A percentile compares a stretch with the other conserved stretches of the same genome.
Evolutionary conservation across 2,888 invertebrate species (phyloP).

Genomic region (Acrobasis suavella): DNA sequence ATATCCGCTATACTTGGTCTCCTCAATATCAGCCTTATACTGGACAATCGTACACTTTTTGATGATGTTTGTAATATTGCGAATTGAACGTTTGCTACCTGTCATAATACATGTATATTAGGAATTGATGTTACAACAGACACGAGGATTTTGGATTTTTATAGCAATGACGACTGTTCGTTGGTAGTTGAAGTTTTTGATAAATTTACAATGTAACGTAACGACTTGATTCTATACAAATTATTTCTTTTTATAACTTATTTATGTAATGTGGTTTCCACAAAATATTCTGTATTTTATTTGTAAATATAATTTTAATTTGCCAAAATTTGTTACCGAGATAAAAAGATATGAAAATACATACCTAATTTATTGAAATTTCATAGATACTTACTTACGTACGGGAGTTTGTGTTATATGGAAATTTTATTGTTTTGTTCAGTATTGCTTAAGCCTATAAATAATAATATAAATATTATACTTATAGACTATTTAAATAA

Average conservation of each 20-base stretch:
- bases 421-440: conserved; percentile 81
- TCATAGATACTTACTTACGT: conserved; percentile 34
- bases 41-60: conserved; percentile 22
- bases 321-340: conserved; percentile 67
- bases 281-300: conserved; percentile 37
- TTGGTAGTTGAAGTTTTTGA: conserved; percentile 54
- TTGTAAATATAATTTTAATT: conserved; percentile 72
- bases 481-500: conserved; percentile 71
- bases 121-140: conserved; percentile 50
- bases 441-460: conserved; percentile 77
- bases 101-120: conserved; percentile 34
- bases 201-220: conserved; percentile 53
- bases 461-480: conserved; percentile 67
- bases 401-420: conserved; percentile 63
- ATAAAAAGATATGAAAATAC: conserved; percentile 35
- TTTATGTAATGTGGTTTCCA: conserved; percentile 39
- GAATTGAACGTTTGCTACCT: conserved; percentile 33
- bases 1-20: conserved; percentile 24
- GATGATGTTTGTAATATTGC: conserved; percentile 31
- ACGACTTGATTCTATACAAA: conserved; percentile 29
- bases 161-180: conserved; percentile 28
- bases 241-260: conserved; percentile 34
- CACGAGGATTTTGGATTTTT: conserved; percentile 35
- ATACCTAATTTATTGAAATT: conserved; percentile 54
- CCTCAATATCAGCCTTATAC: conserved; percentile 16